Base-by-base conservation (phyloP, 1,140 invertebrate species). In the Cotesia typhae region DNA sequence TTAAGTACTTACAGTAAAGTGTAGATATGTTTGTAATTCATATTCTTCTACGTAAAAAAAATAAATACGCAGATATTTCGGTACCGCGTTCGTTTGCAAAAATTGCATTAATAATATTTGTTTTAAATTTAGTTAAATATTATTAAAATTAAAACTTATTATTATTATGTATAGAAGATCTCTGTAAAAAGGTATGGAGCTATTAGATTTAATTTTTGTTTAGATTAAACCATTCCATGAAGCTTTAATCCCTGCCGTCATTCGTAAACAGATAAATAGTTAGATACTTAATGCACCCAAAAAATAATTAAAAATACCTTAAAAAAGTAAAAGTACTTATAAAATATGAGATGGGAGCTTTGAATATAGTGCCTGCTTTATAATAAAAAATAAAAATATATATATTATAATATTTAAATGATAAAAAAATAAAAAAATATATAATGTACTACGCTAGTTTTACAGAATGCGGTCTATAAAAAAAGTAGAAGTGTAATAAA, bases 301-400 rank as follows among this genome's bases (percentile, higher is more conserved):
- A 41, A 41, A 41, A 41, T 37, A 37, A 71, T 20, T 12, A 71
- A 9, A 66, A 38, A 4, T 3, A 57, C 28, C 52, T 6, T 37
- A 61, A 64, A 38, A 53, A 17, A 36, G n/a, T 75, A 36, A 74
- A 7, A 47, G 5, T 47, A 47, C 41, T 47, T 47, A 75, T 73
- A 72, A 66, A 47, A 66, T n/a, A 65, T 47, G 41, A 59, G 52
- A 81, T 67, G 80, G 78, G 80, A 85, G 83, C 83, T 86, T 86
- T 82, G 80, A 84, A 84, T 84, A 85, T 47, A 47, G 83, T 87
- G 83, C 85, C 84, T 87, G 83, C 83, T 85, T 85, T 79, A 81
- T 72, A 81, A 73, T 35, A 53, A 10, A 55, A 38, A 38, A 28
- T 57, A 37, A 71, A 12, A 65, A 41, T 17, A 65, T 65, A 35